Evolutionary conservation across 1,140 invertebrate genomes (phyloP), one percentile per base, ranked within the genome.

Genomic region (Scaptomyza graminum): DNA sequence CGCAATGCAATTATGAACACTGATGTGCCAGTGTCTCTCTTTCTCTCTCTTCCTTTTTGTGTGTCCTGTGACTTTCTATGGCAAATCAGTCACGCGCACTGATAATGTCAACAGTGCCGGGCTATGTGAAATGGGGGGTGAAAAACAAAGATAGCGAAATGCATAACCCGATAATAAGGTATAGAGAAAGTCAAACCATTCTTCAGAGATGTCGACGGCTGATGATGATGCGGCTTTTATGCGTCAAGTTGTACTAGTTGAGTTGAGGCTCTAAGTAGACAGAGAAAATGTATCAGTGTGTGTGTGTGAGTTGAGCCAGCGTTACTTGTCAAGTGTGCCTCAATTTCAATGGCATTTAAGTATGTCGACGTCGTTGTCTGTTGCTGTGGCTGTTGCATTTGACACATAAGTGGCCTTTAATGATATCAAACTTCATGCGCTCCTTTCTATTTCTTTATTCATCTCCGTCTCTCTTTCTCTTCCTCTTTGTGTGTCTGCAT

Each of bases 371-470:
- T 70, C 76, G 46, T 51, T 44, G 69, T 71, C 56, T 56, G 16
- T 47, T 51, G 34, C 68, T 66, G 60, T 73, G 77, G 68, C 60
- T 78, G 57, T 82, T 77, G 79, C 79, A 82, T 82, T 82, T 82
- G 79, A 82, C 79, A 82, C 79, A 82, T 82, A 82, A 82, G 79
- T 82, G 79, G 79, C 74, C 79, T 82, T 82, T 82, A 82, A 82
- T 82, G 79, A 82, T 82, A 82, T 82, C 79, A 82, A 82, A 82
- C 74, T 82, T 82, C 60, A 76, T 73, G 63, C 67, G 62, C 63
- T 68, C 73, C 67, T 66, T 75, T 75, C 65, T 22, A 67, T 54
- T 70, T 65, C 68, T 51, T 52, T 15, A 22, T 39, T 39, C 57
- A 13, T 12, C 25, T n/a, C n/a, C n/a, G n/a, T n/a, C 28, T 25